Evolutionary conservation across 2,113 vertebrate genomes (phyloP), one percentile per base, ranked within the genome.

Genomic region (Seriola quinqueradiata): DNA sequence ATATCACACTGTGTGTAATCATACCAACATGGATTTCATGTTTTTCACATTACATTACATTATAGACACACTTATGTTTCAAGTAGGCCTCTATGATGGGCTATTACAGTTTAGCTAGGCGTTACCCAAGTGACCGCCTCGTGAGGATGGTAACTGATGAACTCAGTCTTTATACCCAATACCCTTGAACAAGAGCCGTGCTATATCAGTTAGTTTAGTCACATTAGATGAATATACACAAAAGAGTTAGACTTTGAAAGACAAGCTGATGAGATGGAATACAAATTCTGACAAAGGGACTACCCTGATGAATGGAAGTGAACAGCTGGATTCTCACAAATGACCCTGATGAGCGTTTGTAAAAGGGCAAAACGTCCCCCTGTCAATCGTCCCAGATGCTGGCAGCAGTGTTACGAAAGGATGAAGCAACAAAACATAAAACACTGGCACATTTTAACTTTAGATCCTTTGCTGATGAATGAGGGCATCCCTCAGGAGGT

Each of bases 251-350:
- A 66, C 69, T 74, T 38, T 46, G 21, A 57, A 72, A 77, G 79
- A 71, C 58, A 86, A 80, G 73, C 61, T 34, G 52, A 70, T 89
- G 55, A 73, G 55, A 70, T 74, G 23, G 84, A 84, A 80, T 72
- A 73, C 65, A 85, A 61, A 69, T 76, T 58, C 21, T 79, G 79
- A 88, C 74, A 82, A 85, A 83, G 42, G 69, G 65, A 19, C 36
- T 34, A 25, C 68, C 3, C 65, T 21, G 79, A 79, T 88, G 55
- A 71, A 86, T 75, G 40, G 34, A 52, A 50, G 7, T 36, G 8
- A 48, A 16, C 67, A 40, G 66, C 40, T 40, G 60, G 42, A 73
- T 25, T 65, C 69, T 44, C 66, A 75, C 46, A 82, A 72, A 86
- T 75, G 68, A 82, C 65, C 75, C 70, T 57, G 60, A 75, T 73